phyloP scores from a whole-genome alignment of 2,797 vertebrate species.

The Coregonus suidteri region DNA sequence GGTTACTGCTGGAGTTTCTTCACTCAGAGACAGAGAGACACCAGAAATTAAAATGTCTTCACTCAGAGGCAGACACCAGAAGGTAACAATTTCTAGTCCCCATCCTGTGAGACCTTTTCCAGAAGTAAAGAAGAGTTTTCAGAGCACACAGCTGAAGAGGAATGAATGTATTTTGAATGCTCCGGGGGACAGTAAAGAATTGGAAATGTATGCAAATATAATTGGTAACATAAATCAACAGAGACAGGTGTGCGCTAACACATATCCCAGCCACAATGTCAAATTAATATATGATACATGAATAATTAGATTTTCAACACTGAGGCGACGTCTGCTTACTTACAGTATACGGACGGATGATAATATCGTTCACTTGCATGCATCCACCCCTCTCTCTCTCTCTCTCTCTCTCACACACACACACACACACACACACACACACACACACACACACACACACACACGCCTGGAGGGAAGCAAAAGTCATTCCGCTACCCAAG shows the following conservation, averaged over 20 bases:
- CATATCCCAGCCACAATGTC: background rate
- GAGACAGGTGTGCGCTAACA: conserved; percentile 15
- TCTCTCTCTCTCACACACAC: no score
- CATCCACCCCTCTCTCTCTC: no score
- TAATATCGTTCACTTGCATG: no score
- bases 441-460: no score
- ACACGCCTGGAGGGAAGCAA: no score
- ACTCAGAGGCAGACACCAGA: background rate
- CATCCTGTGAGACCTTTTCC: background rate
- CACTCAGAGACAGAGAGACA: background rate
- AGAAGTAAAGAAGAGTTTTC: background rate
- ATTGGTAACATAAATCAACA: conserved; percentile 36
- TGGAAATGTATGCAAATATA: conserved; percentile 18
- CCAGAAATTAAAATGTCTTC: no score
- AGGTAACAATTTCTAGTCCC: background rate
- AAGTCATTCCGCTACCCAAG: no score
- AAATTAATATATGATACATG: background rate
- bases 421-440: no score
- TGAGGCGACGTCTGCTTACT: background rate
- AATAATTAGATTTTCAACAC: background rate
- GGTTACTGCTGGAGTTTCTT: background rate
- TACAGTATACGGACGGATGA: background rate
- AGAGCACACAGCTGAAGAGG: background rate
- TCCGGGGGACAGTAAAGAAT: background rate
- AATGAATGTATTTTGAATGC: background rate